Conservation (phyloP, 35 echinoderm and acorn worm genomes). For the Holothuria glaberrima region DNA sequence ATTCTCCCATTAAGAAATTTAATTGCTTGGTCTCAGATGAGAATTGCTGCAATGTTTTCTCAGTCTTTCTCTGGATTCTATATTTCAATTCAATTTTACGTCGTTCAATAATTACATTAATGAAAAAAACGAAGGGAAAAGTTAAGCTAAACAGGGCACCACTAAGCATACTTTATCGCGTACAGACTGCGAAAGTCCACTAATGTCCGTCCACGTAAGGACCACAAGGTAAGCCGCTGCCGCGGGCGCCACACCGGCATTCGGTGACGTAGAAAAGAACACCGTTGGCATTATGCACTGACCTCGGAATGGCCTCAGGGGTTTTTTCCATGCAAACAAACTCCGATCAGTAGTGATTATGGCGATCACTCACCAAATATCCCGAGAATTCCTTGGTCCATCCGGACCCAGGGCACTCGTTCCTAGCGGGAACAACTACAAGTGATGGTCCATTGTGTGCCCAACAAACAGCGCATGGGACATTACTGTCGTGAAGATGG, state of each 20-base stretch:
- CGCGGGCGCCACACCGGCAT: constrained; percentile 31
- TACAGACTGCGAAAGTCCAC: constrained; percentile 64
- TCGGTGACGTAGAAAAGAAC: constrained; percentile 46
- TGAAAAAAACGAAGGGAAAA: no score
- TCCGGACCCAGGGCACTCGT: constrained; percentile 37
- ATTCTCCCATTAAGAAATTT: no score
- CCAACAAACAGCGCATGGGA: constrained; percentile 62
- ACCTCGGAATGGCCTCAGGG: background rate
- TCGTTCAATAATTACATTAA: no score
- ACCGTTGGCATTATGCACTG: background rate
- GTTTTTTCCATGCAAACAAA: constrained; percentile 62
- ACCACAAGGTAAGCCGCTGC: constrained; percentile 34
- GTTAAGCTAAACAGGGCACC: no score
- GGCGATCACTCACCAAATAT: background rate
- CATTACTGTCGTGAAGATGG: constrained; percentile 56
- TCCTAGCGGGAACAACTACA: constrained; percentile 47
- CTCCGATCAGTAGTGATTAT: background rate
- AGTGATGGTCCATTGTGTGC: constrained; percentile 40
- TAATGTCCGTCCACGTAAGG: constrained; percentile 53
- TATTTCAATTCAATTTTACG: no score
- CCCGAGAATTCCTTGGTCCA: constrained; percentile 57
- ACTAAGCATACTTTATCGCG: constrained; percentile 25
- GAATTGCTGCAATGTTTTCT: no score
- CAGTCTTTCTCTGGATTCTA: no score
- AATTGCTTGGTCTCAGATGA: no score